Base-by-base conservation (phyloP, 2,113 vertebrate species). In the Archocentrus centrarchus region DNA sequence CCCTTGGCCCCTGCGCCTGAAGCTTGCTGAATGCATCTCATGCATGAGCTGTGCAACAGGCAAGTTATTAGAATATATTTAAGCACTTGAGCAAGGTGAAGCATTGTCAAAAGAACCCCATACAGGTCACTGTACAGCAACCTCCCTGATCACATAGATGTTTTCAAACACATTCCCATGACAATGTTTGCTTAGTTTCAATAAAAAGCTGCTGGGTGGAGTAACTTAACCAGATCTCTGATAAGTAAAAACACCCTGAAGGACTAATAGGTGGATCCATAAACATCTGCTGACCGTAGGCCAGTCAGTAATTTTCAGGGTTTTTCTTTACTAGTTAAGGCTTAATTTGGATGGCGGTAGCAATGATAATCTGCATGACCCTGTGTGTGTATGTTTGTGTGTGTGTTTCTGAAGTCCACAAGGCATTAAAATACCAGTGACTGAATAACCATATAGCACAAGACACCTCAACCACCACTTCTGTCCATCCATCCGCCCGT, bases 131-230 rank as follows among this genome's bases (percentile, higher is more conserved):
- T 62, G 9, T 37, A 62, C 5, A 22, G 20, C 66, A 55, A n/a
- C n/a, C 47, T 73, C 27, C 53, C 47, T 6, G 68, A 73, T 30
- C 17, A n/a, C 64, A 68, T 17, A 50, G 1, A n/a, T 3, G 17
- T 53, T 55, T 73, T 55, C 18, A 73, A 35, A 35, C 1, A 11
- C 47, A n/a, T 73, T n/a, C 76, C 76, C 0, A 30, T 59, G 15
- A 79, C 47, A 57, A 9, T 70, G n/a, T 68, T 47, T 55, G 32
- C 58, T 66, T 55, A 32, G 14, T 30, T 66, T 80, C 18, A 73
- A 73, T 81, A 82, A 60, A 30, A 60, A 60, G 70, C 77, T 73
- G 41, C 58, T 24, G 78, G 77, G 35, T 83, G 64, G 60, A 83
- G 24, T 70, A 44, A 64, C 18, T 73, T 55, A 59, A 64, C 44